Conservation (phyloP, 2,797 vertebrate genomes). For the Enteromius paludinosus region DNA sequence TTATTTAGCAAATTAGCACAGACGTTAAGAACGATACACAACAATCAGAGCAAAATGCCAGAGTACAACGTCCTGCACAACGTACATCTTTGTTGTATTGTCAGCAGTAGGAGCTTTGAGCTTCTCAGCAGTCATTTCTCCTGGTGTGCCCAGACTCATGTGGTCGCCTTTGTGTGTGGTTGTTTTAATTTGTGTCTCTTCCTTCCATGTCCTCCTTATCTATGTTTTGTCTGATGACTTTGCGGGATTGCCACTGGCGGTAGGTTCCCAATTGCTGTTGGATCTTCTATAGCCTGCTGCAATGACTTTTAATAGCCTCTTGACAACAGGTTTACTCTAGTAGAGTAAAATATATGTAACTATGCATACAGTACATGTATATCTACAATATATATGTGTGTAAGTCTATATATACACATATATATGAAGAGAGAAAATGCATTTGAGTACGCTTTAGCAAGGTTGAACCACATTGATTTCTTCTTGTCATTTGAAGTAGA, state of each 20-base stretch:
- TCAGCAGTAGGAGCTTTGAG: constrained; percentile 57
- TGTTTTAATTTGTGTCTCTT: constrained; percentile 99
- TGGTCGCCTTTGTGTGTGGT: constrained; percentile 89
- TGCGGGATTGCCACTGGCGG: constrained; percentile 98
- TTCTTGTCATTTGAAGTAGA: constrained; percentile 60
- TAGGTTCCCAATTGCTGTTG: constrained; percentile 96
- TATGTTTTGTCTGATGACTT: constrained; percentile 99
- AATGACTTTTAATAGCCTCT: constrained; percentile 85
- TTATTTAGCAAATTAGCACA: not conserved
- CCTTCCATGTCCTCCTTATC: constrained; percentile 99
- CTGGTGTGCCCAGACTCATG: constrained; percentile 80
- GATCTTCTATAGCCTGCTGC: constrained; percentile 88
- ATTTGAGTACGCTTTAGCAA: constrained; percentile 78
- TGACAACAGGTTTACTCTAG: constrained; percentile 85
- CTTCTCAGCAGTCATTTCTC: constrained; percentile 88
- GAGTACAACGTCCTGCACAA: not conserved
- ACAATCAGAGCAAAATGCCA: not conserved
- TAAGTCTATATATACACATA: constrained; percentile 79
- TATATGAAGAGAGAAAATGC: constrained; percentile 66
- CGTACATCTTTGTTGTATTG: constrained; percentile 21
- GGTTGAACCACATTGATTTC: constrained; percentile 95
- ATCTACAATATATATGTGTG: constrained; percentile 81
- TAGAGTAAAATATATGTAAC: constrained; percentile 86
- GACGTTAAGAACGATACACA: not conserved
- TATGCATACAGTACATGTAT: constrained; percentile 85